Base-by-base conservation (phyloP, 2,113 vertebrate genomes). In the Chitala chitala region DNA sequence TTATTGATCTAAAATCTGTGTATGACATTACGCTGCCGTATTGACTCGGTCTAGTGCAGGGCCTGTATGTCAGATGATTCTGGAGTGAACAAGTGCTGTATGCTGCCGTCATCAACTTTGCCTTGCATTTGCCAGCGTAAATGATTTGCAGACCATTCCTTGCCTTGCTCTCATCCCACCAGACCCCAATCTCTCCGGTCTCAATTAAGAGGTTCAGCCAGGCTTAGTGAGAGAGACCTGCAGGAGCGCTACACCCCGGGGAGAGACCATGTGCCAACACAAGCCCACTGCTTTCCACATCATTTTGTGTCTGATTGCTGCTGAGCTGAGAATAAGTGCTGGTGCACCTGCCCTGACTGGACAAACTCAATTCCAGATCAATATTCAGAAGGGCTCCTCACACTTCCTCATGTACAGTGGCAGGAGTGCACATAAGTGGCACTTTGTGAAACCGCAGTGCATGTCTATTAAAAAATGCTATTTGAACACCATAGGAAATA, bases 191-290 rank as follows among this genome's bases (percentile, higher is more conserved):
- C 78, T 78, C 79, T 64, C 73, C 81, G 81, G 78, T 81, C 82
- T 85, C 78, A 83, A 85, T 82, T 86, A 84, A 81, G n/a, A 26
- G 66, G 81, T 79, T 79, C 70, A 70, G 64, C 24, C 48, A 73
- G 71, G 59, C 74, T 76, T 58, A 78, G 76, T 75, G 71, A 78
- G 81, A 71, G 44, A 81, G 54, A 73, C 77, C 71, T 79, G 69
- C 10, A 75, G 53, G 56, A 74, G 38, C 70, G 31, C 9, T 5
- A 55, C 77, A 69, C 83, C 74, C 80, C 36, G 48, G 81, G 82
- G 84, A 82, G 78, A 79, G 75, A 77, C 82, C 66, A 73, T 72
- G 80, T 76, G 83, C 85, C 86, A 83, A 75, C 58, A 74, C 75
- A 76, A 80, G 78, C 76, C 80, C 80, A 79, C 61, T 31, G 38